Evolutionary conservation across 2,888 invertebrate genomes (phyloP), one percentile per base, ranked within the genome.

Genomic region (Pristionchus maxplancki): DNA sequence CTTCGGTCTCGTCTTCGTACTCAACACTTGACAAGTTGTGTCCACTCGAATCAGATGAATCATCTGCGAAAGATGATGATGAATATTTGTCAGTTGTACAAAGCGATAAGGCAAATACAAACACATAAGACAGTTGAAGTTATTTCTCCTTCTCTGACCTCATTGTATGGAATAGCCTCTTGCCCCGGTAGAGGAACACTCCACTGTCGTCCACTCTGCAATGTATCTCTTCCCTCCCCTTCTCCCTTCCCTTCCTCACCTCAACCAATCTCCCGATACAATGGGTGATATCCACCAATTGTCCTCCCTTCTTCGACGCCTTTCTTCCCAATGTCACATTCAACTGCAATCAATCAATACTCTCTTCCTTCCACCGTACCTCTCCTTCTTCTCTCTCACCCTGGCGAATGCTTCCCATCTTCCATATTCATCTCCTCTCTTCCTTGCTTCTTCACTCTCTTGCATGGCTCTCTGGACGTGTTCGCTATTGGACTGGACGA

Each of bases 1-100:
- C 95, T 99, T 99, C 0, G 99, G 99, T 95, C 98, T 97, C 0
- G 99, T 99, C 95, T 99, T 99, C 0, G 99, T 99, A 0, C 98
- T 98, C 88, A 99, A 95, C 90, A 99, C 97, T 84, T 97, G 97
- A 0, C 98, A 97, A 24, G 96, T 96, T n/a, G 88, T 71, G 11
- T 89, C 62, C 64, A 94, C 91, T 92, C 11, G 24, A 15, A 11
- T 24, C 20, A 87, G 86, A 71, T 31, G 11, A 1, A 71, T 28
- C 17, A 71, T 28, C 71, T 87, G 20, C 40, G 37, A 87, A 20
- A 50, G 50, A 17, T n/a, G n/a, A n/a, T n/a, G n/a, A n/a, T n/a
- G n/a, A 9, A 8, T 17, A 2, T 4, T 50, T 50, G 15, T 20
- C 37, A 37, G 0, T 34, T 71, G 15, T 34, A 0, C 67, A n/a